A percentile compares a stretch with the other conserved stretches of the same genome.
Evolutionary conservation across 2,797 vertebrate genomes (phyloP).

Genomic region (Rhinoraja longicauda): DNA sequence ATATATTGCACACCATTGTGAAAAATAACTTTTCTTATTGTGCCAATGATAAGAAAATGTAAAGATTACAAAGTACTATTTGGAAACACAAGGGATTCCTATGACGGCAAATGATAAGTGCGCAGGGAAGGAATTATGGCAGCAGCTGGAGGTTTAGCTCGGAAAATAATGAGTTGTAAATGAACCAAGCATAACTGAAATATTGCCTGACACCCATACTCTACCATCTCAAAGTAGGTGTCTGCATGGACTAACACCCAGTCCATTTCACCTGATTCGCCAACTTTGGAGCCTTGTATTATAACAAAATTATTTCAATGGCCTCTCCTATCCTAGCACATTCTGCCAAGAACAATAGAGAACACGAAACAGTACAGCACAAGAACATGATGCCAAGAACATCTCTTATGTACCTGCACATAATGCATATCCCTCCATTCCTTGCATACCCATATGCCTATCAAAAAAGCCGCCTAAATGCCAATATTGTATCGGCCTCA

Average conservation of each 20-base stretch:
- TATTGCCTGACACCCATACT: background rate
- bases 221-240: too few relatives aligned
- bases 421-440: too few relatives aligned
- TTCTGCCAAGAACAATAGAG: background rate
- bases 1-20: background rate
- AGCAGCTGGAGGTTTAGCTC: background rate
- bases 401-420: too few relatives aligned
- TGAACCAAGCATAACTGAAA: background rate
- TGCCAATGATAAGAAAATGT: background rate
- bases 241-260: background rate
- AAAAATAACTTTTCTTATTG: background rate
- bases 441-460: too few relatives aligned
- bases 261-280: background rate
- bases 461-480: too few relatives aligned
- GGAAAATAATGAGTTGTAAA: background rate
- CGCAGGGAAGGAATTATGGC: background rate
- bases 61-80: background rate
- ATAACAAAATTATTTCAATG: background rate
- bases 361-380: too few relatives aligned
- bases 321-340: background rate
- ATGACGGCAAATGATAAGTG: background rate
- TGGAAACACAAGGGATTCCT: too few relatives aligned
- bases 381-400: too few relatives aligned
- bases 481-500: too few relatives aligned
- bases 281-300: background rate